Evolutionary conservation across 2,888 invertebrate species (phyloP), one percentile per base, ranked within the genome.

Genomic region (Nymphalis urticae): DNA sequence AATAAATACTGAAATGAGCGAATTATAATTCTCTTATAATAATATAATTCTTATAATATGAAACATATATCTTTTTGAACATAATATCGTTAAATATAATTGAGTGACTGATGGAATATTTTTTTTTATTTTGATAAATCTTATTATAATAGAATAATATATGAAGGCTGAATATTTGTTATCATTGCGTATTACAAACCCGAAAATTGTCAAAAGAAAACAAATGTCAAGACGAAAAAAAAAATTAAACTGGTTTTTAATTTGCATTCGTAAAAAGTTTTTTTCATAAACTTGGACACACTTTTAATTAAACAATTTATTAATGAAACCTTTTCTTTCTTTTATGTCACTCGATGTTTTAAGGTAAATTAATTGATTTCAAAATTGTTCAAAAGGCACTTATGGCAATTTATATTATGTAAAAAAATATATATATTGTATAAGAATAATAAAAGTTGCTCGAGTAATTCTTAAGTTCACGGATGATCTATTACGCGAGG

Each of bases 381-480:
- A 2, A 56, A 42, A 42, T 13, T 13, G 42, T 42, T 16, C 54
- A 1, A 32, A 13, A n/a, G 32, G n/a, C 32, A 56, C 17, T 17
- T 7, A 32, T 32, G 58, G 42, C 42, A 58, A 19, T 42, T 19
- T 58, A 19, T 58, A 58, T 50, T 62, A 32, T 47, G 47, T 54
- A 36, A 50, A 42, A 42, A 13, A 51, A 64, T 62, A 65, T 62
- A 62, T 62, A 53, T 65, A 62, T 27, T 48, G 56, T 64, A 56
- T 66, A 68, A 68, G 56, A 66, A 66, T 58, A 69, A 71, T 53
- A 69, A 42, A 72, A 72, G 72, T 71, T 71, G 66, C 53, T 62
- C 68, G 66, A 66, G 72, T 66, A 72, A 72, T 72, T 71, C 71
- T 72, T 71, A 72, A 72, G 71, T 71, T 70, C 69, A 73, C 73